Percentiles rank a stretch among this genome's conserved stretches.
Evolutionary conservation across 2,888 invertebrate genomes (phyloP).

Genomic region (Trichopoda pennipes): DNA sequence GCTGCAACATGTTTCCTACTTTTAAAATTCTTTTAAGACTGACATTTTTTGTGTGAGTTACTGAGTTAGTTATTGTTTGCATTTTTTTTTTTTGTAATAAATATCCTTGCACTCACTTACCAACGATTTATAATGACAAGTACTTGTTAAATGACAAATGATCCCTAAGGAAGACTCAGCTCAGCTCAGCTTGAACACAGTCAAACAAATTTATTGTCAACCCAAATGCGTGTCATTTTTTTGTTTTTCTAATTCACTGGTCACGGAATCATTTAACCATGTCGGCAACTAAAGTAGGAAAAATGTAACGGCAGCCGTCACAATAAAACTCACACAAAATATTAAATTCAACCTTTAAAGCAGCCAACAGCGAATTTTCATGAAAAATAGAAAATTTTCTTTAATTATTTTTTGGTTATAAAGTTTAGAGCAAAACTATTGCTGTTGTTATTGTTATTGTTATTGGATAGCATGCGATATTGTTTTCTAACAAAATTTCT

Average conservation of each 20-base stretch:
- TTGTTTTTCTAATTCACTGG: conserved; percentile 22
- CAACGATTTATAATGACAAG: conserved; percentile 36
- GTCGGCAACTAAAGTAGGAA: conserved; percentile 29
- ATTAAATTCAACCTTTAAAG: conserved; percentile 27
- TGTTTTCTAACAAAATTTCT: not conserved
- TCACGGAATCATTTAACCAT: conserved; percentile 55
- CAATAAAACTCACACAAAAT: conserved; percentile 23
- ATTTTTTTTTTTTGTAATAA: conserved; percentile 17
- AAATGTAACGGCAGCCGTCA: conserved; percentile 34
- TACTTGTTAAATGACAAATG: conserved; percentile 63
- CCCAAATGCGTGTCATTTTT: not conserved
- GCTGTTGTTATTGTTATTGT: conserved; percentile 15
- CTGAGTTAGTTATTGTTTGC: conserved; percentile 42
- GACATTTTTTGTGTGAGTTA: not conserved
- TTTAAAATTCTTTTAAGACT: not conserved
- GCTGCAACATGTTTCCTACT: not conserved
- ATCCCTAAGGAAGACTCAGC: conserved; percentile 56
- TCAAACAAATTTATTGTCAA: not conserved
- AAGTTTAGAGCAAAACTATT: conserved; percentile 3
- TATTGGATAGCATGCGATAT: not conserved
- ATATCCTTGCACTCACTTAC: not conserved
- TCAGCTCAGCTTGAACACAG: not conserved
- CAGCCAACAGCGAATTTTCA: conserved; percentile 52
- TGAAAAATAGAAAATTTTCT: conserved; percentile 34
- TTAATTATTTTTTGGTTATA: conserved; percentile 24